Percentiles rank a stretch among this genome's conserved stretches.
Evolutionary conservation across 2,113 vertebrate genomes (phyloP).

Genomic region (Pluvianellus socialis): DNA sequence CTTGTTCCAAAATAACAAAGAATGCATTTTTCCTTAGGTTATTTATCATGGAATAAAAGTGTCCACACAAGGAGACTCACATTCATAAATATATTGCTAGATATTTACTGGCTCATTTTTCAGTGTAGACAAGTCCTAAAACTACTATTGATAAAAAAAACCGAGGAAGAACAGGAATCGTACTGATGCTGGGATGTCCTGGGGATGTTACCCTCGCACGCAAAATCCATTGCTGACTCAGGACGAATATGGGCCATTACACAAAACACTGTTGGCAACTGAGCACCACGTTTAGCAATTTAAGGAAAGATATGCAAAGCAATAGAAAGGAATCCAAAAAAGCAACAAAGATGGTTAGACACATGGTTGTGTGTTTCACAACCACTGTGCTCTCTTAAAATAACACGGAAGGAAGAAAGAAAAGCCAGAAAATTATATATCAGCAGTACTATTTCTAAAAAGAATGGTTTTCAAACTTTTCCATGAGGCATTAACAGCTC

Average conservation of each 20-base stretch:
- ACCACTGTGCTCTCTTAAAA: slow-evolving; percentile 4
- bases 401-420: not conserved
- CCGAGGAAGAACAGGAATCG: not conserved
- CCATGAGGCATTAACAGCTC: slow-evolving; percentile 58
- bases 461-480: slow-evolving; percentile 66
- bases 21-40: not conserved
- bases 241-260: not conserved
- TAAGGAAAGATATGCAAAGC: not conserved
- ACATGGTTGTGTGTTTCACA: not conserved
- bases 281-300: not conserved
- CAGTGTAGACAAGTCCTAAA: not conserved
- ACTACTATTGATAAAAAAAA: not conserved
- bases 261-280: not conserved
- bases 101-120: not conserved
- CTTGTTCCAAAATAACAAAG: not conserved
- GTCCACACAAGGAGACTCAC: not conserved
- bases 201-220: not conserved
- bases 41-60: not conserved
- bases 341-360: slow-evolving; percentile 20
- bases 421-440: slow-evolving; percentile 53
- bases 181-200: not conserved
- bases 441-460: slow-evolving; percentile 52
- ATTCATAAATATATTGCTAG: not conserved
- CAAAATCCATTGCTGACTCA: not conserved
- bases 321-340: not conserved